Evolutionary conservation across 2,797 vertebrate species (phyloP), one percentile per base, ranked within the genome.

Genomic region (Trachops cirrhosus): DNA sequence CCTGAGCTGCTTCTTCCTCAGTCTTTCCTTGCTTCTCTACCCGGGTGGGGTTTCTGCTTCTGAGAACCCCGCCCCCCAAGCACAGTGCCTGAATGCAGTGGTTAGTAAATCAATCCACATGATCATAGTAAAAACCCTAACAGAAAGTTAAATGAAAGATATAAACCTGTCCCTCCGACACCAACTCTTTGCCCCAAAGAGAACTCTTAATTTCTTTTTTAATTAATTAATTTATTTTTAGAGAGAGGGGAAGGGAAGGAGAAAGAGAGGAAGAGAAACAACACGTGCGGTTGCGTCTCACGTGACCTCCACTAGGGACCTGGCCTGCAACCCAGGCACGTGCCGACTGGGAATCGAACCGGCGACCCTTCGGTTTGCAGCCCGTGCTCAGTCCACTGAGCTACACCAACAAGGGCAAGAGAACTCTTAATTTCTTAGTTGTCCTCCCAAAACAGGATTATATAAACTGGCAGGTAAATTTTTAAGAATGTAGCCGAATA

Each of bases 191-290:
- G 84, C 34, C 46, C 10, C 44, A 71, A 32, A 95, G 57, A 95
- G 44, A 89, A 94, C 29, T 46, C 70, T 54, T 91, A 46, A 59
- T 93, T 91, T 46, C 57, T 94, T 91, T n/a, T n/a, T n/a, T n/a
- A n/a, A n/a, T n/a, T n/a, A n/a, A n/a, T n/a, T n/a, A n/a, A n/a
- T n/a, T n/a, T n/a, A n/a, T n/a, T n/a, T n/a, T n/a, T n/a, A n/a
- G n/a, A n/a, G n/a, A n/a, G n/a, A n/a, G n/a, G n/a, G n/a, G n/a
- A n/a, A n/a, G n/a, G n/a, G n/a, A n/a, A n/a, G n/a, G n/a, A n/a
- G n/a, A n/a, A n/a, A n/a, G n/a, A n/a, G n/a, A n/a, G n/a, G n/a
- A n/a, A n/a, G n/a, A n/a, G n/a, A n/a, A n/a, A n/a, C n/a, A n/a
- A n/a, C n/a, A n/a, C n/a, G n/a, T n/a, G n/a, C n/a, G n/a, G n/a